A percentile compares a stretch with the other conserved stretches of the same genome.
phyloP scores from a whole-genome alignment of 1,140 invertebrate genomes.

The Acromyrmex echinatior region DNA sequence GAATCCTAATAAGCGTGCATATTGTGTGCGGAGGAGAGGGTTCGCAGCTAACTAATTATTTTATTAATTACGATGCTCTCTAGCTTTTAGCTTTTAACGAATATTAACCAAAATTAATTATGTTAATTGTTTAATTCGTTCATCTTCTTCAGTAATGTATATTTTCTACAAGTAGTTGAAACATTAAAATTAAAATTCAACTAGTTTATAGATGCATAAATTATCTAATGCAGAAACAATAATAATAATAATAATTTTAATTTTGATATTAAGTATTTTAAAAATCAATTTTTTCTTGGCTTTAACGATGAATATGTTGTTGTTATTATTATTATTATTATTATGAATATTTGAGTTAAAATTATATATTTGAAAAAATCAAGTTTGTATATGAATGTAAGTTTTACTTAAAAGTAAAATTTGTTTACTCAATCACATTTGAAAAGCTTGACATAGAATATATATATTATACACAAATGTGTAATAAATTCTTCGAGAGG shows the following conservation, averaged over 20 bases:
- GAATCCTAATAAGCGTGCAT: constrained; percentile 26
- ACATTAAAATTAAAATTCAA: constrained; percentile 8
- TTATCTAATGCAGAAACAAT: not conserved
- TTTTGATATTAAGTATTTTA: not conserved
- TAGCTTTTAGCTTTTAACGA: constrained; percentile 39
- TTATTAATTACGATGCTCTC: constrained; percentile 31
- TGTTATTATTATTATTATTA: not conserved
- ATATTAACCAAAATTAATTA: constrained; percentile 54
- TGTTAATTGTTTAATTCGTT: constrained; percentile 22
- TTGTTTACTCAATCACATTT: not conserved
- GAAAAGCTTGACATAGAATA: not conserved
- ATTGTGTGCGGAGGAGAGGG: not conserved
- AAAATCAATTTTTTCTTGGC: not conserved
- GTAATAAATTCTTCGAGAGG: not conserved
- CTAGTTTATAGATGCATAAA: not conserved
- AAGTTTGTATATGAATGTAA: not conserved
- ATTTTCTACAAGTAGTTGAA: not conserved
- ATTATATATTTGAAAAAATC: not conserved
- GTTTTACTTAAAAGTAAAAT: not conserved
- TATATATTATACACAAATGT: not conserved
- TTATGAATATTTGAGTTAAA: constrained; percentile 7
- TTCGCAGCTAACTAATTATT: constrained; percentile 48
- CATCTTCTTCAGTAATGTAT: not conserved
- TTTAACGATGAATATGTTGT: not conserved
- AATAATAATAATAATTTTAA: not conserved